Evolutionary conservation across 1,140 invertebrate genomes (phyloP).

Genomic region (Saccostrea glomerata): DNA sequence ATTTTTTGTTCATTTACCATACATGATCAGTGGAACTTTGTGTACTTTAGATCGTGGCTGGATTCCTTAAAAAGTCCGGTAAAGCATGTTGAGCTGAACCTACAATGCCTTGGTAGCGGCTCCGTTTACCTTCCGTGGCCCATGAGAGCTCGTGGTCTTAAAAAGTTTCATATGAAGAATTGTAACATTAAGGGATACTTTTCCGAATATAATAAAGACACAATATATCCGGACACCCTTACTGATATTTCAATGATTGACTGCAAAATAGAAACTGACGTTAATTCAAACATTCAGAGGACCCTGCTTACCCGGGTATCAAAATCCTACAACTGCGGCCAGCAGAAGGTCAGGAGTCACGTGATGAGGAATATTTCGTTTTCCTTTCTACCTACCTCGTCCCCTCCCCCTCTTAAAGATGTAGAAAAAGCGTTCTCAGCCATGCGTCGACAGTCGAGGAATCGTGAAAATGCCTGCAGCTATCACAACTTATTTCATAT

Average conservation of each 20-base stretch:
- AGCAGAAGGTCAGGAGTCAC: constrained; percentile 17
- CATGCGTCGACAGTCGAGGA: constrained; percentile 10
- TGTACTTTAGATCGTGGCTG: constrained; percentile 1
- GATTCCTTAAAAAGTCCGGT: background rate
- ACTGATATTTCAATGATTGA: background rate
- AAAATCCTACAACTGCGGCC: constrained; percentile 13
- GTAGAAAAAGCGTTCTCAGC: constrained; percentile 9
- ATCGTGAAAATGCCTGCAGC: background rate
- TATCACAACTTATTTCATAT: background rate
- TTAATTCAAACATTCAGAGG: constrained; percentile 27
- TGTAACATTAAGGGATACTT: constrained; percentile 19
- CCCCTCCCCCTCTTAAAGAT: background rate
- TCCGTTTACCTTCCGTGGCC: constrained; percentile 18
- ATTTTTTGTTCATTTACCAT: constrained; percentile 17
- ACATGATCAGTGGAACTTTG: constrained; percentile 1
- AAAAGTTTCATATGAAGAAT: background rate
- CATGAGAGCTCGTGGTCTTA: constrained; percentile 21
- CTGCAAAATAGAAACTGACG: constrained; percentile 8
- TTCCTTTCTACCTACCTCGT: background rate
- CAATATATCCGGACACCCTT: constrained; percentile 7
- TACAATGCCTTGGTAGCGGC: background rate
- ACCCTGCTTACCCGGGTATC: background rate
- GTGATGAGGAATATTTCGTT: constrained; percentile 35
- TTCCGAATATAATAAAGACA: background rate
- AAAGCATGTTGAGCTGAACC: background rate